These are phyloP conservation scores for Megaceryle maxima DNA, from an alignment of 2,113 vertebrate species.

Conservation along the genomic window DNA sequence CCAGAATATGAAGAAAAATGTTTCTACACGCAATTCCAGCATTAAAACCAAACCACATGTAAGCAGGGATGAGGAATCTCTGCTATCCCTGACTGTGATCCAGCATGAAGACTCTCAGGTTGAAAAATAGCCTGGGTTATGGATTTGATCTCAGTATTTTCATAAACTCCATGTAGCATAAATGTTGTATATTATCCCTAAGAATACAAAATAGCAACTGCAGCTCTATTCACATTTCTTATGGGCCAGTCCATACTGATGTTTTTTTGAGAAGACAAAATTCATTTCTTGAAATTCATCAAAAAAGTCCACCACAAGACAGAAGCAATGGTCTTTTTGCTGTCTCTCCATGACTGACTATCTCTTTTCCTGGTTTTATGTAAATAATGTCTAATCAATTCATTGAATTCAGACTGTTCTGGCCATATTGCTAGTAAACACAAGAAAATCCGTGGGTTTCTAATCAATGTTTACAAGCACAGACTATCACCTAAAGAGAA, in stretches of 20 bases:
- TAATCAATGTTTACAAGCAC: neutral
- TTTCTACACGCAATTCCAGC: neutral
- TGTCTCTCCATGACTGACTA: neutral
- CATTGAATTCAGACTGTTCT: neutral
- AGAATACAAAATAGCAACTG: neutral
- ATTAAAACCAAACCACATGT: neutral
- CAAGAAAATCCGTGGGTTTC: neutral
- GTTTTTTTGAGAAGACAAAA: neutral
- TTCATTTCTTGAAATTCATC: neutral
- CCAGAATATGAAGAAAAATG: constrained; percentile 18
- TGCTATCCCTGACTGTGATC: neutral
- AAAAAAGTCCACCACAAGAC: neutral
- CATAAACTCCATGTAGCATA: neutral
- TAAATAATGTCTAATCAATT: neutral
- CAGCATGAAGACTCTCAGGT: neutral
- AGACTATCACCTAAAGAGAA: neutral
- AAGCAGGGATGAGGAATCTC: neutral
- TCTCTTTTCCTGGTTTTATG: neutral
- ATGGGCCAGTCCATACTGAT: neutral
- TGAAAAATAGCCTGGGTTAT: constrained; percentile 18
- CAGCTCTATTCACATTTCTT: constrained; percentile 34
- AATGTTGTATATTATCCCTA: neutral
- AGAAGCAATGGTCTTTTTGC: neutral
- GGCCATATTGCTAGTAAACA: neutral
- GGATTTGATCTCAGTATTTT: neutral